A percentile compares a stretch with the other conserved stretches of the same genome.
Conservation (phyloP, 2,888 invertebrate species). For the Morinoia aosen region DNA sequence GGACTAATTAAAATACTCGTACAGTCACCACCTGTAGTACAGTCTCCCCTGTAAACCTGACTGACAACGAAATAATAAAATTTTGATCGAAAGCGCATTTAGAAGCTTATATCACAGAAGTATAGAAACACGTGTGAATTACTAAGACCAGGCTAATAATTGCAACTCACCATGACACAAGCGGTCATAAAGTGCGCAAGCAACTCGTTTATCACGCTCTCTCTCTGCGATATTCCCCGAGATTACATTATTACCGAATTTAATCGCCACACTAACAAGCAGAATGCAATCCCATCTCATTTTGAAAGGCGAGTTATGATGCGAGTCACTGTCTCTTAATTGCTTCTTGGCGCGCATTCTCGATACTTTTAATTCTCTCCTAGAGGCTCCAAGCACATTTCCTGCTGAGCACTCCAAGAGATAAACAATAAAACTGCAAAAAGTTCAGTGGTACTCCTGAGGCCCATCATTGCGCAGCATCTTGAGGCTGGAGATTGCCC, state of each 20-base stretch:
- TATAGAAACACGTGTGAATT: background rate
- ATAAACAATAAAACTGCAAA: background rate
- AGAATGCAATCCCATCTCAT: slow-evolving; percentile 12
- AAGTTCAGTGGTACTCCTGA: background rate
- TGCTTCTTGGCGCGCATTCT: background rate
- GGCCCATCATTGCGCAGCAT: background rate
- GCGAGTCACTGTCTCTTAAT: background rate
- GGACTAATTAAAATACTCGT: slow-evolving; percentile 19
- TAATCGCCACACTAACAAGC: background rate
- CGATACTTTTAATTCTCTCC: background rate
- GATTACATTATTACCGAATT: background rate
- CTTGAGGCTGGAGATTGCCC: background rate
- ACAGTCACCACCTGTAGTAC: background rate
- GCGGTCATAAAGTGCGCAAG: background rate
- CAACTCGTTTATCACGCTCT: background rate
- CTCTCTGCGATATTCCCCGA: background rate
- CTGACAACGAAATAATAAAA: background rate
- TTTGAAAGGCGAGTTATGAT: background rate
- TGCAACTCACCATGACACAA: background rate
- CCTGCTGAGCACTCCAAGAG: background rate
- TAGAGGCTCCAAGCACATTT: background rate
- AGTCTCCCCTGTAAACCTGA: background rate
- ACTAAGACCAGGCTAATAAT: background rate
- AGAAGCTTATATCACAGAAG: background rate
- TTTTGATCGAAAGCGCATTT: background rate